These are phyloP conservation scores for Sweltsa coloradensis DNA, from an alignment of 1,140 invertebrate species.

Conservation along the genomic window DNA sequence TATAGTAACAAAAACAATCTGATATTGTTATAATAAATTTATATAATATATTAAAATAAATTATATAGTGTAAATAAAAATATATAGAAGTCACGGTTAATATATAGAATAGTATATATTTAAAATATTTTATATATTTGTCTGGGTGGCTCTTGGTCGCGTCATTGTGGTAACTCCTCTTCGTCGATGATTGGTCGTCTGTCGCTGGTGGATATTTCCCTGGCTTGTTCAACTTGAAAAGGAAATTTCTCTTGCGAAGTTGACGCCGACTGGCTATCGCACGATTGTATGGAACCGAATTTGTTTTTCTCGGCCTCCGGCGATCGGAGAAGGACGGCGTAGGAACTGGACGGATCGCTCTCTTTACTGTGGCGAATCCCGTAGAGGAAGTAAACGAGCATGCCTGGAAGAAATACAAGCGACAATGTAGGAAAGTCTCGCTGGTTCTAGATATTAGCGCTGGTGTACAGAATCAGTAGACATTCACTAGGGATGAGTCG, in stretches of 20 bases:
- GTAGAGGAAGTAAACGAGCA: slow-evolving; percentile 79
- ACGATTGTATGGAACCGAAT: slow-evolving; percentile 42
- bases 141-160: no score
- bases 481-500: no score
- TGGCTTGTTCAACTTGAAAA: slow-evolving; percentile 20
- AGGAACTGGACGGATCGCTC: slow-evolving; percentile 43
- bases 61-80: no score
- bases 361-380: slow-evolving; percentile 82
- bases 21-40: no score
- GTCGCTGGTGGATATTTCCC: slow-evolving; percentile 15
- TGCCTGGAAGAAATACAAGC: slow-evolving; percentile 54
- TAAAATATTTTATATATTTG: no score
- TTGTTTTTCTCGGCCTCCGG: slow-evolving; percentile 46
- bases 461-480: no score
- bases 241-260: slow-evolving; percentile 23
- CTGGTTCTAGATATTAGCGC: no score
- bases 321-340: slow-evolving; percentile 50
- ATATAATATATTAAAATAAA: no score
- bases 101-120: no score
- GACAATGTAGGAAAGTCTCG: no score
- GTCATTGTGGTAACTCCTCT: slow-evolving; percentile 11
- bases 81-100: no score
- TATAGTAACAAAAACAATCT: no score
- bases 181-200: slow-evolving; percentile 22
- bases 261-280: slow-evolving; percentile 28